Base-by-base conservation (phyloP, 2,888 invertebrate genomes). In the Pilophorus perplexus region DNA sequence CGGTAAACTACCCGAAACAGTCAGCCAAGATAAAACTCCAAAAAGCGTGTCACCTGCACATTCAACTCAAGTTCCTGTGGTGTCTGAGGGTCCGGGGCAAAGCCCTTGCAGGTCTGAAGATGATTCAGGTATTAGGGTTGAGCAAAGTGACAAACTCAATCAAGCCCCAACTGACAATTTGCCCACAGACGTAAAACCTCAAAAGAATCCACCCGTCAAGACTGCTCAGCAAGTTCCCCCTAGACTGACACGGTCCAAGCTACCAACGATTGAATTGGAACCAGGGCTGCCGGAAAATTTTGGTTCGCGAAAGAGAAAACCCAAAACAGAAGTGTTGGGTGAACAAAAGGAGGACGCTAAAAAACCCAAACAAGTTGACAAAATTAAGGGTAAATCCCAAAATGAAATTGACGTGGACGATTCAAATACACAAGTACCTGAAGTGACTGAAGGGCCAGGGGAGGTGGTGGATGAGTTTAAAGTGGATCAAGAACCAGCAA, bases 1-100 rank as follows among this genome's bases (percentile, higher is more conserved):
- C 6, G 33, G 33, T 12, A 6, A 8, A 6, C 12, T 12, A 6
- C 33, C 33, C 33, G 33, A 33, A 12, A 33, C 33, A 6, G 12
- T 8, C 6, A 8, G 6, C 33, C 6, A 33, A 8, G 33, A 33
- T 33, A 12, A 12, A 33, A 12, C 33, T 6, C 6, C 6, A 33
- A 12, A 33, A 8, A 33, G 33, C 12, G 33, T 12, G 6, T 33
- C 27, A 1, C 27, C 14, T 28, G 4, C 27, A 12, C 27, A 18
- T 8, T 38, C 38, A 3, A 37, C 55, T 55, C 55, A 55, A 55
- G 55, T 55, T 38, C 55, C 38, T 22, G 55, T 55, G 5, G 55
- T 55, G 16, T 55, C 55, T 10, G 55, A 55, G n/a, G 55, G 55
- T 5, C 55, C 55, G 20, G 55, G 55, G 16, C 55, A 55, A 38